Conservation (phyloP, 2,797 vertebrate species). For the Diglossa cyanea region DNA sequence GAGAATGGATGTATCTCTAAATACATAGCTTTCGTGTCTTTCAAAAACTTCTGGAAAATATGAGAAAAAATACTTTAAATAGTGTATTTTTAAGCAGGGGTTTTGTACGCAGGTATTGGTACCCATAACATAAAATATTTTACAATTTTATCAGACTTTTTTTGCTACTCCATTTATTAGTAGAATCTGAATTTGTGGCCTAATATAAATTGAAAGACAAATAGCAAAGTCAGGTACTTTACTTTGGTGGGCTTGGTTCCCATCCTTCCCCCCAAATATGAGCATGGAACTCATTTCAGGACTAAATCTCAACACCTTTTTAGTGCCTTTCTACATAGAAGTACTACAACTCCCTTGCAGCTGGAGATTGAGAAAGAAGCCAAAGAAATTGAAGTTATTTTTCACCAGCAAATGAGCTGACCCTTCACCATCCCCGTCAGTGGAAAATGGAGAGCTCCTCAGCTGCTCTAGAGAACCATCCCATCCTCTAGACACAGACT, state of each 20-base stretch:
- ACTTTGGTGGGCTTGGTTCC: background rate
- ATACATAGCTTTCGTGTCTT: background rate
- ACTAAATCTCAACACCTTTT: background rate
- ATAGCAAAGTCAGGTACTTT: background rate
- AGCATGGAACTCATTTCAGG: background rate
- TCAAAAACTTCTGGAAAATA: background rate
- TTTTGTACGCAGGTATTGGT: background rate
- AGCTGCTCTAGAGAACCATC: background rate
- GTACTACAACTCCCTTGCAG: rapidly evolving
- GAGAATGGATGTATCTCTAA: background rate
- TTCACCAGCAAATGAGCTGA: rapidly evolving
- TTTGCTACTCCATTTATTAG: background rate
- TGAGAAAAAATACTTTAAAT: background rate
- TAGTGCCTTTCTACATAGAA: background rate
- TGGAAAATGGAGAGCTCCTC: background rate
- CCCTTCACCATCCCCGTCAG: background rate
- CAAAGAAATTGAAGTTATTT: background rate
- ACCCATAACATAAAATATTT: background rate
- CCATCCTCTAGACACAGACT: background rate
- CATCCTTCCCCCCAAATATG: rapidly evolving
- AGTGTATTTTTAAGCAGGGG: background rate
- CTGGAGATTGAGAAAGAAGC: background rate
- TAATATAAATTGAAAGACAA: background rate
- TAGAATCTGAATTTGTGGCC: background rate
- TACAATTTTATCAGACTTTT: background rate